Evolutionary conservation across 2,888 invertebrate species (phyloP).

Genomic region (Noctuana brunneofusca): DNA sequence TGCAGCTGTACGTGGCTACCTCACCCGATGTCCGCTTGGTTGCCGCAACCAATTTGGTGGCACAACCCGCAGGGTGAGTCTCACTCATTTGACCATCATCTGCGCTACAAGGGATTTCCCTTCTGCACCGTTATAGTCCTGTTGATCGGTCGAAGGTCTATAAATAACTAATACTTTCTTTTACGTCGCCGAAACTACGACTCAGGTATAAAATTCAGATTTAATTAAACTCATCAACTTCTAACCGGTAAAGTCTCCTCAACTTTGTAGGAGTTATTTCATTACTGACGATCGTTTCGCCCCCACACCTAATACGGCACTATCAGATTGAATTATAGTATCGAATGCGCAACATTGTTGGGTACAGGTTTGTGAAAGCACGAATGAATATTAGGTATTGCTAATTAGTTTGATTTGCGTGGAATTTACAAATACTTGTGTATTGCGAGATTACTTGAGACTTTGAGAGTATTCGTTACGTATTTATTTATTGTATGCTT

Average conservation of each 20-base stretch:
- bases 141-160: no score
- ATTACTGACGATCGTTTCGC: slow-evolving; percentile 3
- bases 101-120: no score
- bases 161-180: no score
- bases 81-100: no score
- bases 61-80: no score
- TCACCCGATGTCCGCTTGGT: no score
- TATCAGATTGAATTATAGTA: background rate
- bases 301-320: background rate
- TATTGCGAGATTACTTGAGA: no score
- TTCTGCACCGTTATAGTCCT: no score
- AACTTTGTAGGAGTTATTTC: background rate
- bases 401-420: background rate
- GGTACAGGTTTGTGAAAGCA: background rate
- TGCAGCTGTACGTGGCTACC: no score
- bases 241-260: background rate
- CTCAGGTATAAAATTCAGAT: no score
- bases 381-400: background rate
- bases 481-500: background rate
- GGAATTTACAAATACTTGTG: background rate
- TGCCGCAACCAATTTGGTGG: no score
- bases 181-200: no score
- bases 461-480: background rate
- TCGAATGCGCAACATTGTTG: slow-evolving; percentile 9
- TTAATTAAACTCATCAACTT: background rate